A percentile compares a stretch with the other conserved stretches of the same genome.
These are phyloP conservation scores for Cremastobaeus sp. DNA, from an alignment of 2,888 invertebrate genomes.

Conservation along the genomic window DNA sequence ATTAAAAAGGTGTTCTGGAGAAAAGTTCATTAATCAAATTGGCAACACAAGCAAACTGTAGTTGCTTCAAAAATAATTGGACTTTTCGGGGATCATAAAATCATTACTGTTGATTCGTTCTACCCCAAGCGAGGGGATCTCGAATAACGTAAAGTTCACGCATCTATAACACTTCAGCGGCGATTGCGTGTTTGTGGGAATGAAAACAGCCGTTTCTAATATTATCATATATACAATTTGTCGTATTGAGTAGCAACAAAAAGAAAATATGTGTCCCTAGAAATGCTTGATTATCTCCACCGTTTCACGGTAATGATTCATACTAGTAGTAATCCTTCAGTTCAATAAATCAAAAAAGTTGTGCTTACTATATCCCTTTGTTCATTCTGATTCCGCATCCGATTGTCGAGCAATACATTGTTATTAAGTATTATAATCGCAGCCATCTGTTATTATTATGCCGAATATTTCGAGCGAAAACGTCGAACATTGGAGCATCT, in stretches of 20 bases:
- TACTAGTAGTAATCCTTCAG: no score
- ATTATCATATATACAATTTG: background rate
- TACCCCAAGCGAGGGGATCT: slow-evolving; percentile 4
- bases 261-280: background rate
- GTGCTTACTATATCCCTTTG: background rate
- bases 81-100: slow-evolving; percentile 1
- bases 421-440: background rate
- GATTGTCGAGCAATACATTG: background rate
- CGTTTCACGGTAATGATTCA: no score
- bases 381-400: background rate
- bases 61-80: slow-evolving; percentile 8
- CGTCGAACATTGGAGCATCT: slow-evolving; percentile 8
- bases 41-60: background rate
- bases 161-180: slow-evolving; percentile 10
- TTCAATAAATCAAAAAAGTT: no score
- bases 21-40: slow-evolving; percentile 1
- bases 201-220: slow-evolving; percentile 10
- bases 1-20: background rate
- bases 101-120: slow-evolving; percentile 19
- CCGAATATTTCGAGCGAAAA: background rate
- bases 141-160: slow-evolving; percentile 3
- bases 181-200: slow-evolving; percentile 18
- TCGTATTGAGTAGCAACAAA: background rate
- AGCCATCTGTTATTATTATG: slow-evolving; percentile 14
- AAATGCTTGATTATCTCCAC: no score